Conservation (phyloP, 2,888 invertebrate genomes). For the Phyllotreta striolata region DNA sequence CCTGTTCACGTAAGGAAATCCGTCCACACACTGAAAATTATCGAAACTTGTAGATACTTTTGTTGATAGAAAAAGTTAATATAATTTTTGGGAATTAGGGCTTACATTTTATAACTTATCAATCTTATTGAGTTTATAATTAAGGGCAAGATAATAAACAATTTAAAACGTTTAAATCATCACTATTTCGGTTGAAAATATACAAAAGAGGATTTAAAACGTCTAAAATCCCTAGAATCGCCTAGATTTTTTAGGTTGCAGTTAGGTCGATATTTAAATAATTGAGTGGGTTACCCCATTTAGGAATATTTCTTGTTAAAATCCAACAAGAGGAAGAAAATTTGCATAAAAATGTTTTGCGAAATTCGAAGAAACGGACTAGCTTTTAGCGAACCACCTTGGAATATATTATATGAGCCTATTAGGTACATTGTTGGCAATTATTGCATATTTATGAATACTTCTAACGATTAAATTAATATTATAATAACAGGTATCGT, state of each 20-base stretch:
- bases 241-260: no score
- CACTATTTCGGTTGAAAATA: no score
- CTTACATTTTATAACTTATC: no score
- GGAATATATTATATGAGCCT: background rate
- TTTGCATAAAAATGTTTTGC: constrained; percentile 6
- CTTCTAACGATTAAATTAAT: no score
- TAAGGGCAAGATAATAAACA: no score
- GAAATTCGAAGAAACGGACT: constrained; percentile 4
- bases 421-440: background rate
- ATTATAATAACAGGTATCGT: no score
- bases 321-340: background rate
- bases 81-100: background rate
- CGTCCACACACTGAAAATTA: constrained; percentile 80
- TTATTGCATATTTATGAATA: no score
- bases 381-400: background rate
- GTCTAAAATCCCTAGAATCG: no score
- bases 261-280: no score
- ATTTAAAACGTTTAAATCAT: no score
- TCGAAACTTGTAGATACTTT: background rate
- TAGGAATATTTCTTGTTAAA: background rate
- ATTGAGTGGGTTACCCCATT: no score
- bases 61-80: background rate
- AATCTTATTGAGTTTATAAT: no score
- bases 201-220: background rate
- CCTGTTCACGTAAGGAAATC: constrained; percentile 84